These are phyloP conservation scores for Marronus borbonicus DNA, from an alignment of 2,888 invertebrate species.

Conservation along the genomic window DNA sequence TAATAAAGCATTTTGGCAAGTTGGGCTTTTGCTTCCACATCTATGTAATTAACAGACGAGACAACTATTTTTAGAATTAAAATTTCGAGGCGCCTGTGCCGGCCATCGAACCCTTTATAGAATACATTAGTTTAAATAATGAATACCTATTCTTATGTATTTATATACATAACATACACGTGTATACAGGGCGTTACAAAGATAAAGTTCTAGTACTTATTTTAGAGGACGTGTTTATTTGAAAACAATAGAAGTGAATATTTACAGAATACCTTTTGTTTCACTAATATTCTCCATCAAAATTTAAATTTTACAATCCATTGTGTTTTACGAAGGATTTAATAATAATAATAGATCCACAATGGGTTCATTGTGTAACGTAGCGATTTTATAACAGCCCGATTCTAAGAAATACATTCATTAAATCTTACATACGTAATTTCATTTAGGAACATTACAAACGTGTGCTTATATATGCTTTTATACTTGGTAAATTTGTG, in stretches of 20 bases:
- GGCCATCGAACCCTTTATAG: constrained; percentile 69
- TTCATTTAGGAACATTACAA: background rate
- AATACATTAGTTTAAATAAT: constrained; percentile 64
- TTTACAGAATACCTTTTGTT: too few species aligned
- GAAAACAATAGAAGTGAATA: too few species aligned
- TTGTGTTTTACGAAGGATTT: too few species aligned
- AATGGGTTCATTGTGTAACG: too few species aligned
- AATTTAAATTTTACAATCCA: too few species aligned
- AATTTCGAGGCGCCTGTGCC: constrained; percentile 69
- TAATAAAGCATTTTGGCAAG: constrained; percentile 65
- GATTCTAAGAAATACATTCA: too few species aligned
- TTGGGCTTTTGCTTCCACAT: constrained; percentile 68
- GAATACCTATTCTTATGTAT: constrained; percentile 58
- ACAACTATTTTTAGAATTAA: constrained; percentile 70
- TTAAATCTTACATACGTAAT: too few species aligned
- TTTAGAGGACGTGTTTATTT: too few species aligned
- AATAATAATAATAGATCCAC: too few species aligned
- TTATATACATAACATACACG: constrained; percentile 34
- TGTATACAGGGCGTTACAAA: constrained; percentile 15
- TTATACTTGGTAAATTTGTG: background rate
- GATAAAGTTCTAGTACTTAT: too few species aligned
- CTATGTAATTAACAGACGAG: constrained; percentile 69
- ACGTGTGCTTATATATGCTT: background rate
- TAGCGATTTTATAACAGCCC: too few species aligned
- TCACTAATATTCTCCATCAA: too few species aligned